Evolutionary conservation across 2,797 vertebrate genomes (phyloP).

Genomic region (Spea hammondii): DNA sequence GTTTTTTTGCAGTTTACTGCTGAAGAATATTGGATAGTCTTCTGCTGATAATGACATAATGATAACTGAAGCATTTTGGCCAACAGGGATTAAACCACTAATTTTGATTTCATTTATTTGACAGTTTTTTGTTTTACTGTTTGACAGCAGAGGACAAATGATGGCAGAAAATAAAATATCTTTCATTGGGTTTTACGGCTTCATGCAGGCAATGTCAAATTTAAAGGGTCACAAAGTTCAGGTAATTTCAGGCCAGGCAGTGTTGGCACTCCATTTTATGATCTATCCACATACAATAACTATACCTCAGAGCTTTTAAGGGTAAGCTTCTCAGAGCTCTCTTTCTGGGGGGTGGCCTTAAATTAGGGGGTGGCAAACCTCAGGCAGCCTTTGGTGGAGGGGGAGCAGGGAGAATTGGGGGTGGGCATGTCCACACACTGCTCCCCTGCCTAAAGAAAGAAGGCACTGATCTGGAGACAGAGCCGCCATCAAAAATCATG

Average conservation of each 20-base stretch:
- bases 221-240: conserved; percentile 7
- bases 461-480: too few relatives aligned
- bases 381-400: too few relatives aligned
- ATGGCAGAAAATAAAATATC: conserved; percentile 22
- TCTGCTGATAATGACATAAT: conserved; percentile 10
- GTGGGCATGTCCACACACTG: too few relatives aligned
- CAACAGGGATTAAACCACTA: background rate
- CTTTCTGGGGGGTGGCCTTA: too few relatives aligned
- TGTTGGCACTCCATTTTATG: too few relatives aligned
- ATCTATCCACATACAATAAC: too few relatives aligned
- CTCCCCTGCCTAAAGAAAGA: too few relatives aligned
- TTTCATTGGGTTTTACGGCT: conserved; percentile 8
- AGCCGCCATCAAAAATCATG: too few relatives aligned
- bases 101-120: conserved; percentile 11
- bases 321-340: too few relatives aligned
- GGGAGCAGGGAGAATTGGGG: too few relatives aligned
- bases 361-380: too few relatives aligned
- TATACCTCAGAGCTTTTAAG: too few relatives aligned
- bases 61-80: conserved; percentile 2
- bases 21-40: background rate
- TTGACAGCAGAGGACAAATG: conserved; percentile 16
- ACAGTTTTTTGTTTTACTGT: conserved; percentile 38
- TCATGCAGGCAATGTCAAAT: conserved; percentile 5
- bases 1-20: conserved; percentile 25
- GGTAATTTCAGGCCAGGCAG: background rate